phyloP scores from a whole-genome alignment of 2,113 vertebrate genomes.

The Oreochromis aureus region DNA sequence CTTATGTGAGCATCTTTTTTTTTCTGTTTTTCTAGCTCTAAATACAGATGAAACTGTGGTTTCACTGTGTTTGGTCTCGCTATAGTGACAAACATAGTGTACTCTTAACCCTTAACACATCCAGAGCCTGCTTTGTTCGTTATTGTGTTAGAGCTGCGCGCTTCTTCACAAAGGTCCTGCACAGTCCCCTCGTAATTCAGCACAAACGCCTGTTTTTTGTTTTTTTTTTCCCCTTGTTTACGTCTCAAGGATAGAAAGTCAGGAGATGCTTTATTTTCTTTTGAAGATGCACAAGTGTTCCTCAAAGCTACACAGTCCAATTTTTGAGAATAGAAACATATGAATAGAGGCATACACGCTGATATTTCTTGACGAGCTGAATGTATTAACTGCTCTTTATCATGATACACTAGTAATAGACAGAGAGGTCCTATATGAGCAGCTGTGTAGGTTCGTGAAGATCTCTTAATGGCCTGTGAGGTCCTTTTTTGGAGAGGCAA shows the following conservation, averaged over 20 bases:
- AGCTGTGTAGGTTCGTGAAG: constrained; percentile 46
- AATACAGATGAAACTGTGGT: neutral
- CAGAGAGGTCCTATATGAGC: constrained; percentile 15
- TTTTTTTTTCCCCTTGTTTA: neutral
- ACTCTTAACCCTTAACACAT: neutral
- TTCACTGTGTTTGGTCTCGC: neutral
- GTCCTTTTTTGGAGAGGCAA: constrained; percentile 39
- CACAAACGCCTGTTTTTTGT: constrained; percentile 27
- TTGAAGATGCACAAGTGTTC: neutral
- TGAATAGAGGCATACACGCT: neutral
- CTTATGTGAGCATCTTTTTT: neutral
- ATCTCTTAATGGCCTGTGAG: constrained; percentile 38
- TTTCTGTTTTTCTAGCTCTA: neutral
- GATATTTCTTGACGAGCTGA: neutral
- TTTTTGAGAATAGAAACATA: neutral
- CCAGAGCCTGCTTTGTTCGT: neutral
- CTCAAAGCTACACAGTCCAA: neutral
- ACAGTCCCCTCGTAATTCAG: constrained; percentile 12
- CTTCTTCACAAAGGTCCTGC: neutral
- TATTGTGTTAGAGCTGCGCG: neutral
- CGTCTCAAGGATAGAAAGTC: constrained; percentile 42
- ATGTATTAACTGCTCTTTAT: neutral
- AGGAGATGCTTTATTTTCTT: constrained; percentile 16
- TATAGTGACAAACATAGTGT: neutral
- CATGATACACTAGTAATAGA: neutral